Base-by-base conservation (phyloP, 2,113 vertebrate genomes). In the Cairina moschata region DNA sequence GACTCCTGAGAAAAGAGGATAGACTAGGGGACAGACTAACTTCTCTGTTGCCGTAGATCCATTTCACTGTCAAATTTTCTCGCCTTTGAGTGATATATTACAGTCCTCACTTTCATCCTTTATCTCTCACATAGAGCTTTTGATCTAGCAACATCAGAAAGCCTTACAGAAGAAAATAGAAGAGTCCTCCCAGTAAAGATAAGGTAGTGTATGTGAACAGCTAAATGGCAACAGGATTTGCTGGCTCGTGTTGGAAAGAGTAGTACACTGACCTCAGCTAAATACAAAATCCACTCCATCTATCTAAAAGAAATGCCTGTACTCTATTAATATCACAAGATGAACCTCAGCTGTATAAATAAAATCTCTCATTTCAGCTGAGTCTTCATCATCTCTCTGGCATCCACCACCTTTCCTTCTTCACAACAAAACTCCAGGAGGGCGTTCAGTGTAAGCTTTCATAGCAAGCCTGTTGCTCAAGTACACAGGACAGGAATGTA, bases 271-370 rank as follows among this genome's bases (percentile, higher is more conserved):
- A 85, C 50, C 62, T 86, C 40, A 50, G 80, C 69, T 85, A 81
- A 89, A 92, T 23, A 89, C 62, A 95, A 84, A 66, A 90, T 55
- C 66, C 58, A 78, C 66, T 44, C 66, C 55, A 32, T 83, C 48
- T 55, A 74, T 86, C 73, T 78, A 80, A 85, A 91, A 93, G 54
- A 93, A 92, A 91, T 36, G 88, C 44, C 69, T 92, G 74, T 38
- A 79, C 4, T 1, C 74, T 94, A 96, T 95, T 96, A 96, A 93
- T 94, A 96, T 56, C 78, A 87, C 77, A 82, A 95, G 92, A 96
- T 77, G 83, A 96, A 94, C 76, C 71, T 94, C 92, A 95, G 95
- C 91, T 95, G 94, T 93, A 69, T 77, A 96, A 96, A 97, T 94
- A 95, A 95, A 95, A 46, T 28, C 50, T 68, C 26, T 88, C 44